Conservation (phyloP, 2,797 vertebrate genomes). For the Anguilla obscura region DNA sequence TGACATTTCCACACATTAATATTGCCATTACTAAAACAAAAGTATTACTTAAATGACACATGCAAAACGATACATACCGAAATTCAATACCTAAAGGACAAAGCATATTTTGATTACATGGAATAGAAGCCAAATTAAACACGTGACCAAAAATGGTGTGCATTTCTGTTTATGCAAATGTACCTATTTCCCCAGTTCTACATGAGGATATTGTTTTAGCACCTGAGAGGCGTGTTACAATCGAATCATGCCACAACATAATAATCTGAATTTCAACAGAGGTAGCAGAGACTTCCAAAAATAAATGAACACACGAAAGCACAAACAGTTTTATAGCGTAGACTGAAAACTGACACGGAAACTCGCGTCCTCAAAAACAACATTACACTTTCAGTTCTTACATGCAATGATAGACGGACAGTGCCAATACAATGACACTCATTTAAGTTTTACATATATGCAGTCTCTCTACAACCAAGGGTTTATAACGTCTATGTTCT, state of each 20-base stretch:
- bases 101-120: neutral
- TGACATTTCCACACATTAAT: neutral
- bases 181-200: neutral
- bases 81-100: neutral
- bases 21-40: neutral
- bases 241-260: neutral
- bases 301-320: neutral
- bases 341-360: neutral
- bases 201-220: neutral
- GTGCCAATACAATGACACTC: neutral
- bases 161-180: conserved; percentile 11
- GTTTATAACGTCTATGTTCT: neutral
- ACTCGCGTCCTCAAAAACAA: neutral
- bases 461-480: neutral
- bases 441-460: neutral
- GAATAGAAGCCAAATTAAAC: neutral
- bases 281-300: neutral
- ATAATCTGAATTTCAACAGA: neutral
- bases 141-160: neutral
- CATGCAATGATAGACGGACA: neutral
- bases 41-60: neutral
- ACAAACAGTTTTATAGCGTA: neutral
- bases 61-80: neutral
- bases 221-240: neutral
- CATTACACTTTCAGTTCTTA: neutral